Evolutionary conservation across 2,797 vertebrate genomes (phyloP), one percentile per base, ranked within the genome.

Genomic region (Centroberyx gerrardi): DNA sequence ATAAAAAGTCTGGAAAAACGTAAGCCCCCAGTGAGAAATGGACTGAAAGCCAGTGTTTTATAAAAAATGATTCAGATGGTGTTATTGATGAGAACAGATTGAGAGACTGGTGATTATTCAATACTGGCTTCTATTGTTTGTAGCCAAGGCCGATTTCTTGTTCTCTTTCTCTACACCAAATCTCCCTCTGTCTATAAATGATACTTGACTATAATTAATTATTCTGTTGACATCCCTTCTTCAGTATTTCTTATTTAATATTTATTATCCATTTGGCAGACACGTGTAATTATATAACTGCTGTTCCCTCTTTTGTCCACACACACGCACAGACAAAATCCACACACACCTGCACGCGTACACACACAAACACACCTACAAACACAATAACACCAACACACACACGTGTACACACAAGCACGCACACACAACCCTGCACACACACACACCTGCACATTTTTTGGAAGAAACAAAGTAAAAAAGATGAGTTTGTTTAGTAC

Each of bases 31-130:
- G 22, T 22, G 62, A 51, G 17, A 80, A 9, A 40, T 40, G 38
- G 72, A 74, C 48, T 62, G 64, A 79, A 77, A 81, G 68, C 18
- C 52, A 53, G 54, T 69, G 58, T 84, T 84, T 73, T 79, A 79
- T 78, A 52, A 68, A 77, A 84, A 52, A 70, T 29, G 28, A 80
- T 79, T 88, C 79, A 81, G 63, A 81, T 48, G 53, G 73, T 52
- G 76, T 86, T 80, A 82, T 76, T 82, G 80, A 84, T 78, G 80
- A 70, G 83, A 86, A 60, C 4, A 51, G 3, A 76, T 52, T 42
- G 68, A 67, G 52, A 58, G 62, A 52, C 27, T 54, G 53, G 74
- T 74, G 60, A 73, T 63, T 69, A 55, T 56, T 78, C 68, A 75
- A 36, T 44, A 1, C 10, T 46, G 54, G 29, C 59, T 74, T 79